These are phyloP conservation scores for Apodemia hepburni DNA, from an alignment of 2,888 invertebrate genomes.

Conservation along the genomic window DNA sequence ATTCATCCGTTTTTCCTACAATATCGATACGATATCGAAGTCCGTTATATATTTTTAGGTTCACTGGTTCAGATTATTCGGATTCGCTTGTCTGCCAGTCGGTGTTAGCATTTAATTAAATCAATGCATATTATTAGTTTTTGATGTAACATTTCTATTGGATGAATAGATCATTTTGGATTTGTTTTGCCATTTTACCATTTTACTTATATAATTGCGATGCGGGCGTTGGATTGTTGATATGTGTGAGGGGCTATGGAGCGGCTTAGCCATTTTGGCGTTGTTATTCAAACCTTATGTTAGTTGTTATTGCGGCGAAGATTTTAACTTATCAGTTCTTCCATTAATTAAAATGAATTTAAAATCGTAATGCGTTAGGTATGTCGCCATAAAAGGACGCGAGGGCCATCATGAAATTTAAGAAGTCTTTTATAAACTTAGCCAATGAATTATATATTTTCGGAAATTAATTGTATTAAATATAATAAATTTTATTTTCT, in stretches of 20 bases:
- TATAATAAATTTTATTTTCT: conserved; percentile 39
- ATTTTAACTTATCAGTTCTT: conserved; percentile 64
- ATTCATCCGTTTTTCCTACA: no score
- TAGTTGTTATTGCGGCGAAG: conserved; percentile 41
- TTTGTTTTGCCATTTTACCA: no score
- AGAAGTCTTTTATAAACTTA: conserved; percentile 35
- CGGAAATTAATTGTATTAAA: conserved; percentile 45
- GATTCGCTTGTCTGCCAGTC: no score
- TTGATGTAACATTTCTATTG: no score
- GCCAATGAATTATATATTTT: conserved; percentile 44
- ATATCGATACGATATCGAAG: no score
- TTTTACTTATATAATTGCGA: background rate
- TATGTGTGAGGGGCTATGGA: conserved; percentile 2
- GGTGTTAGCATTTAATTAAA: no score
- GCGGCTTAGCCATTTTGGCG: conserved; percentile 7
- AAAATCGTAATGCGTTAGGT: conserved; percentile 11
- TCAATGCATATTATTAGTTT: no score
- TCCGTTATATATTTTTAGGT: no score
- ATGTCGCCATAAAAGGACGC: conserved; percentile 44
- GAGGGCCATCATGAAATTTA: conserved; percentile 48
- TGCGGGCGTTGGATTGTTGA: background rate
- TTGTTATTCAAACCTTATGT: conserved; percentile 16
- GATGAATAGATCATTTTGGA: no score
- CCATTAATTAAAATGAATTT: conserved; percentile 51
- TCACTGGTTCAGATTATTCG: no score